These are phyloP conservation scores for Mylabris phalerata DNA, from an alignment of 1,140 invertebrate genomes.

Conservation along the genomic window DNA sequence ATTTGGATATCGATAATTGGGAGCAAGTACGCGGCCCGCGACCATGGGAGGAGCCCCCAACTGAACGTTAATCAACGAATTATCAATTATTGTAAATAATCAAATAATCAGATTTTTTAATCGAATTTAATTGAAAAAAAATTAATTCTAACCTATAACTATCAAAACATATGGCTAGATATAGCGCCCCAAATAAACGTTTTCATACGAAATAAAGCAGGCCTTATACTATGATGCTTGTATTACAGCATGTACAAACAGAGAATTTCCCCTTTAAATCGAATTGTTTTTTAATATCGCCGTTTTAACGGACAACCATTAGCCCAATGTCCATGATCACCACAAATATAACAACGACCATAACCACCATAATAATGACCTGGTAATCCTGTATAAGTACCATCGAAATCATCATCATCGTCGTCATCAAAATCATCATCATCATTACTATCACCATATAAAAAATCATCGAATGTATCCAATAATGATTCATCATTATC, in stretches of 20 bases:
- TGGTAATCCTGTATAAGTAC: slow-evolving; percentile 11
- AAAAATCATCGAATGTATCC: too few relatives aligned
- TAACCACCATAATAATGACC: slow-evolving; percentile 42
- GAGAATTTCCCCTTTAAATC: too few relatives aligned
- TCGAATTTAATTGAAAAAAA: too few relatives aligned
- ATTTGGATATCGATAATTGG: slow-evolving; percentile 71
- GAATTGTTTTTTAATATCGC: not conserved
- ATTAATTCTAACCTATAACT: too few relatives aligned
- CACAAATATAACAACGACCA: slow-evolving; percentile 40
- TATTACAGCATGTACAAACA: not conserved
- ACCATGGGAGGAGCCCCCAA: slow-evolving; percentile 62
- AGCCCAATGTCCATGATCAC: slow-evolving; percentile 41
- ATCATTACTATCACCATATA: slow-evolving; percentile 15
- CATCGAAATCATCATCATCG: slow-evolving; percentile 17
- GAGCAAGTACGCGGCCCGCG: slow-evolving; percentile 69
- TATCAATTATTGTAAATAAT: too few relatives aligned
- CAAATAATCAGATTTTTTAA: too few relatives aligned
- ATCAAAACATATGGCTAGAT: too few relatives aligned
- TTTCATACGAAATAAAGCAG: too few relatives aligned
- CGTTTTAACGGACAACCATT: slow-evolving; percentile 37
- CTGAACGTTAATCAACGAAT: not conserved
- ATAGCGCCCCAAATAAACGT: too few relatives aligned
- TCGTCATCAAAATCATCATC: slow-evolving; percentile 25
- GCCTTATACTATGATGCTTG: not conserved
- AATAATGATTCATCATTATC: slow-evolving; percentile 21